Base-by-base conservation (phyloP, 2,888 invertebrate species). In the Hirtodrosophila confusa region DNA sequence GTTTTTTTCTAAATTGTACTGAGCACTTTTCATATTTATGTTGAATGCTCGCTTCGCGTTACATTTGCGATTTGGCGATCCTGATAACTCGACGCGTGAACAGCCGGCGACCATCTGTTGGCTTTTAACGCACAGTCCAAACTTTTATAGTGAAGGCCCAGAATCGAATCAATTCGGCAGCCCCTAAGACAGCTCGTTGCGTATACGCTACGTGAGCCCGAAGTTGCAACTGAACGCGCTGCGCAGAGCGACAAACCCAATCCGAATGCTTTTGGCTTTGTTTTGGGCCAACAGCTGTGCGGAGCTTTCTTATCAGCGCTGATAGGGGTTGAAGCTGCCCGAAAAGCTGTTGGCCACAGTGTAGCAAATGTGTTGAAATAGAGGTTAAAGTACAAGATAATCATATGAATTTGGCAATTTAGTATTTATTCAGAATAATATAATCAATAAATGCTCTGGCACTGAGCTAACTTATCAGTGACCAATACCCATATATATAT, bases 41-140 rank as follows among this genome's bases (percentile, higher is more conserved):
- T 67, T 71, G 36, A 65, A 65, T 50, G 29, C 37, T 65, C 55
- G 31, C 4, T 54, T 40, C 47, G 27, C 29, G 57, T 69, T 70
- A 65, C 24, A 45, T 45, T 76, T 45, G 40, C 33, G 49, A 58
- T 61, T 56, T 69, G 44, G 5, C 66, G 79, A 80, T 80, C 74
- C 65, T 64, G 78, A 84, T 84, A 83, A 76, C 85, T 78, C 54
- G 65, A 66, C 86, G 67, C 78, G 61, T 53, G 49, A 67, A 76
- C 79, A 78, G 76, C 78, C 75, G 73, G 75, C 83, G 78, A 86
- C 83, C 86, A 86, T 86, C 86, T 86, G 86, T 87, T 86, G 75
- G 78, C 63, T 75, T 86, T 86, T 58, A 39, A 45, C 31, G 23
- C 41, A 66, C 53, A 74, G 57, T 66, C 55, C 70, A 65, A 55